phyloP scores from a whole-genome alignment of 2,797 vertebrate species.

The Holocentrus rufus region DNA sequence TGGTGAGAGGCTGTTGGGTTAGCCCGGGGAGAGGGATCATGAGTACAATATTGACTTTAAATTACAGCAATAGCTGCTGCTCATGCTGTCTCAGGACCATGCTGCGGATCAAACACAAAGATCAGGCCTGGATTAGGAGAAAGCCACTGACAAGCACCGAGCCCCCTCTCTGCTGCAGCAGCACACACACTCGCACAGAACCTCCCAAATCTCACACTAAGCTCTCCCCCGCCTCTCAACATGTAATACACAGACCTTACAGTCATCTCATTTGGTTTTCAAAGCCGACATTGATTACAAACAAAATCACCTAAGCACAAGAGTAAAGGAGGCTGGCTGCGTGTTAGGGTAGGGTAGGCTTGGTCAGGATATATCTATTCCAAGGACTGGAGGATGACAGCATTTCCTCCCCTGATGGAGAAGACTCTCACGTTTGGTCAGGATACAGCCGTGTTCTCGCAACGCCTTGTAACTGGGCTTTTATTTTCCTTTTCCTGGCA shows the following conservation, averaged over 20 bases:
- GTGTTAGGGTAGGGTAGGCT: conserved; percentile 13
- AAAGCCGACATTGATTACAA: conserved; percentile 78
- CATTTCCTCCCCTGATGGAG: conserved; percentile 66
- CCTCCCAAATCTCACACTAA: conserved; percentile 77
- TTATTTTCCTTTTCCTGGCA: conserved; percentile 80
- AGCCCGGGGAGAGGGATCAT: conserved; percentile 81
- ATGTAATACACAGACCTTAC: conserved; percentile 69
- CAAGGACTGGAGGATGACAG: conserved; percentile 32
- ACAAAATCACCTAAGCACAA: conserved; percentile 55
- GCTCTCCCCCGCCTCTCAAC: conserved; percentile 68
- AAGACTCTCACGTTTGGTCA: conserved; percentile 65
- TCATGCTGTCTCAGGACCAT: conserved; percentile 82
- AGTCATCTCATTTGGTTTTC: conserved; percentile 74
- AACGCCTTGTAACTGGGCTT: conserved; percentile 69
- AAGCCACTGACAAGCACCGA: conserved; percentile 83
- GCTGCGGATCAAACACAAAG: conserved; percentile 85
- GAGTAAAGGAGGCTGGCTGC: conserved; percentile 25
- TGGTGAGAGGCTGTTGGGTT: conserved; percentile 64
- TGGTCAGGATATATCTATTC: conserved; percentile 51
- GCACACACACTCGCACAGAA: conserved; percentile 53
- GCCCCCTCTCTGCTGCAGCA: conserved; percentile 67
- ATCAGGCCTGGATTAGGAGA: conserved; percentile 85
- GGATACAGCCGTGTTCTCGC: conserved; percentile 71
- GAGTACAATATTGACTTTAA: conserved; percentile 85
- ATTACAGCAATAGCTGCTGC: conserved; percentile 84